These are phyloP conservation scores for Oryzias curvinotus DNA, from an alignment of 2,113 vertebrate genomes.

Conservation along the genomic window DNA sequence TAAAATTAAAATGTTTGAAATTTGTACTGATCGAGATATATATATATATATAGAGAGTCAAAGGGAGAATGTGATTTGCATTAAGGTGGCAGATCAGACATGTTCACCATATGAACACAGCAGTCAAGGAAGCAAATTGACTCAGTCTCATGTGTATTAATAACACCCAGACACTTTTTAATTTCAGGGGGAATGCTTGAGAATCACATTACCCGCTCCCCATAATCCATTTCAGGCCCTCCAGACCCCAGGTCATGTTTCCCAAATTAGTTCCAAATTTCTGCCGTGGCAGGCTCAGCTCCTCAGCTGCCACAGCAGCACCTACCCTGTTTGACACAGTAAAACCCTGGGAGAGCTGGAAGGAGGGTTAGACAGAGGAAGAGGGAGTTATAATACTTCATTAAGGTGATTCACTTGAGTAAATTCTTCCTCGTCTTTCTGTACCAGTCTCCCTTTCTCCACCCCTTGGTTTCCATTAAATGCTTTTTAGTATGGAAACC, in stretches of 20 bases:
- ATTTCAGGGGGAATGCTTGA: slow-evolving; percentile 50
- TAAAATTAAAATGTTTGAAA: background rate
- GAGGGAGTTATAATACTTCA: slow-evolving; percentile 52
- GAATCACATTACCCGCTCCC: slow-evolving; percentile 52
- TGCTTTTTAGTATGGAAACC: background rate
- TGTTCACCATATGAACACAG: slow-evolving; percentile 18
- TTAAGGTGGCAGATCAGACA: slow-evolving; percentile 13
- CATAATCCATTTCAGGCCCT: slow-evolving; percentile 62
- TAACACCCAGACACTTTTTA: slow-evolving; percentile 49
- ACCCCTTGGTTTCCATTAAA: slow-evolving; percentile 9
- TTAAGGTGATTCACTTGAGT: slow-evolving; percentile 59
- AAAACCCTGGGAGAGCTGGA: slow-evolving; percentile 5
- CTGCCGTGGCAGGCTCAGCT: slow-evolving; percentile 26
- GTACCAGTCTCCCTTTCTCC: slow-evolving; percentile 1
- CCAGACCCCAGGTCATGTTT: slow-evolving; percentile 50
- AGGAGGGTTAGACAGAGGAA: slow-evolving; percentile 20
- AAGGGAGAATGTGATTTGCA: background rate
- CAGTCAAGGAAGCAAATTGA: slow-evolving; percentile 43
- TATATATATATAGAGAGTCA: no score
- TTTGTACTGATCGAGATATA: no score
- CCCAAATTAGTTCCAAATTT: slow-evolving; percentile 57
- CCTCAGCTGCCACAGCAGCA: slow-evolving; percentile 33
- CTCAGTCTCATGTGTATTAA: slow-evolving; percentile 51
- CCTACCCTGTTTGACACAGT: slow-evolving; percentile 30
- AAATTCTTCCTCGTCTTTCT: slow-evolving; percentile 19